Evolutionary conservation across 2,888 invertebrate species (phyloP).

Genomic region (Hydroisotoma schaefferi): DNA sequence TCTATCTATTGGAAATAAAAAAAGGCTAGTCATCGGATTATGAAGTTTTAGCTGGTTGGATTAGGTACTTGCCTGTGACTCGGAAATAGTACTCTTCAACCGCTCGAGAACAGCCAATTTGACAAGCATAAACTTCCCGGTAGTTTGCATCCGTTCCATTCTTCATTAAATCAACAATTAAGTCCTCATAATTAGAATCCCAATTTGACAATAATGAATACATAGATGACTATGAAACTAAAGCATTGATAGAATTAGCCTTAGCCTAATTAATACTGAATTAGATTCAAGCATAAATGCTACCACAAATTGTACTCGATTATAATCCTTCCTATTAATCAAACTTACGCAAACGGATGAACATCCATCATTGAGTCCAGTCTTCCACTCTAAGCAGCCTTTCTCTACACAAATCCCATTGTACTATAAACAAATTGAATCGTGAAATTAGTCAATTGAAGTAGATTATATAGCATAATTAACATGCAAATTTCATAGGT

Average conservation of each 20-base stretch:
- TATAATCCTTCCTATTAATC: too few species aligned
- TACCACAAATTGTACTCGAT: constrained; percentile 3
- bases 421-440: constrained; percentile 44
- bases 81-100: constrained; percentile 43
- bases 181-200: background rate
- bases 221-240: too few species aligned
- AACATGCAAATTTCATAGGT: too few species aligned
- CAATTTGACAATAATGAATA: too few species aligned
- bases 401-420: constrained; percentile 38
- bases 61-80: constrained; percentile 34
- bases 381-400: constrained; percentile 45
- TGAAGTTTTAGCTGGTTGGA: too few species aligned
- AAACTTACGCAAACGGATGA: constrained; percentile 43
- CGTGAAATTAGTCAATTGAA: too few species aligned
- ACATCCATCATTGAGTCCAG: constrained; percentile 42
- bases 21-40: too few species aligned
- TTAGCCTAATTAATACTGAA: background rate
- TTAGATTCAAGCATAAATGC: background rate
- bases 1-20: too few species aligned
- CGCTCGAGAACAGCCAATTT: constrained; percentile 44
- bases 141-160: constrained; percentile 41
- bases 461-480: too few species aligned
- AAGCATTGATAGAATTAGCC: too few species aligned
- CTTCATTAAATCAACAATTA: constrained; percentile 23
- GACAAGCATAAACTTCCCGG: constrained; percentile 42